phyloP scores from a whole-genome alignment of 2,888 invertebrate genomes.

The Laspeyria flexula region DNA sequence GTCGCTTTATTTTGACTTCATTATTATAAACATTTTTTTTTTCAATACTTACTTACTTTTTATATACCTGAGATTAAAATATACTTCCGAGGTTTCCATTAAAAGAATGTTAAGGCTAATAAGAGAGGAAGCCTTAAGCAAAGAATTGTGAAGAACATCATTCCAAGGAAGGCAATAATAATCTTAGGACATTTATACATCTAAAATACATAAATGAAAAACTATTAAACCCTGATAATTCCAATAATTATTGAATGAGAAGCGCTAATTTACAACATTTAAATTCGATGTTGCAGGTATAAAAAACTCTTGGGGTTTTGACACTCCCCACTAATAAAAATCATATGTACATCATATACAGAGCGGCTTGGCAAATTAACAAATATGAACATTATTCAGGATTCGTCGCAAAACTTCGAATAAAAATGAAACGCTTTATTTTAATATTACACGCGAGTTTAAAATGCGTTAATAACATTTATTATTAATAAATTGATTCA shows the following conservation, averaged over 20 bases:
- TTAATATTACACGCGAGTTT: slow-evolving; percentile 4
- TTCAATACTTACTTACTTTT: slow-evolving; percentile 78
- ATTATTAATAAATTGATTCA: slow-evolving; percentile 6
- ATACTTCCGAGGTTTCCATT: slow-evolving; percentile 55
- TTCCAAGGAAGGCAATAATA: slow-evolving; percentile 61
- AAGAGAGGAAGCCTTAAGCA: slow-evolving; percentile 73
- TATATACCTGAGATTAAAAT: slow-evolving; percentile 63
- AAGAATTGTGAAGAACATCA: slow-evolving; percentile 61
- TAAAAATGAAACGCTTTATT: slow-evolving; percentile 16
- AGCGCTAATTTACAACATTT: slow-evolving; percentile 78
- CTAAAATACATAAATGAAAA: slow-evolving; percentile 71
- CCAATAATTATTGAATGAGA: slow-evolving; percentile 81
- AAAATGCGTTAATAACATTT: slow-evolving; percentile 1
- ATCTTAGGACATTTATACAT: slow-evolving; percentile 61
- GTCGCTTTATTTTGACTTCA: slow-evolving; percentile 85
- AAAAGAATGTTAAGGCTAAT: slow-evolving; percentile 60
- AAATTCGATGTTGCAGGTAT: slow-evolving; percentile 81
- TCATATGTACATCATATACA: slow-evolving; percentile 41
- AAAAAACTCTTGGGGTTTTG: slow-evolving; percentile 68
- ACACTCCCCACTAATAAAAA: slow-evolving; percentile 62
- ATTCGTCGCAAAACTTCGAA: slow-evolving; percentile 20
- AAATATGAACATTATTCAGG: slow-evolving; percentile 1
- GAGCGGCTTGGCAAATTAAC: slow-evolving; percentile 37
- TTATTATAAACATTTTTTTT: slow-evolving; percentile 77
- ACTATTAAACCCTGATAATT: slow-evolving; percentile 83